Evolutionary conservation across 2,888 invertebrate genomes (phyloP), one percentile per base, ranked within the genome.

Genomic region (Trachelus tabidus): DNA sequence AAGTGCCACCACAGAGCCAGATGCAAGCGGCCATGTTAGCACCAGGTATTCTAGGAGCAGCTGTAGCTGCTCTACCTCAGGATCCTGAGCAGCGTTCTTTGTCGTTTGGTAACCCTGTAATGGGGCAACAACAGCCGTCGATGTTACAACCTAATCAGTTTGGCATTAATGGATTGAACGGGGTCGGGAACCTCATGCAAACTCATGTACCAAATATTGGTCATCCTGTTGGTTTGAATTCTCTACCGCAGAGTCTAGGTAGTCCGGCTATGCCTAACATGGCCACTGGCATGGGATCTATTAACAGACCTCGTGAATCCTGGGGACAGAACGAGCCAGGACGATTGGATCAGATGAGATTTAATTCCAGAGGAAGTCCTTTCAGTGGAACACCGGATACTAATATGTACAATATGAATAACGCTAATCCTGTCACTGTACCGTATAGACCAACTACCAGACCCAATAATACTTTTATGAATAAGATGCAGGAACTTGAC

Each of bases 391-490:
- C 77, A 4, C 87, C 86, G 71, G 87, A 88, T 4, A 80, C 84
- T 15, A 73, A 75, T 31, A 74, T 75, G 75, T 77, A 73, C 71
- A 73, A 69, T 71, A 71, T 56, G n/a, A 79, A 75, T 68, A 69
- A 35, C 77, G 76, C 23, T 31, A 56, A 33, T n/a, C 71, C 31
- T 37, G 33, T 68, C 12, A 75, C 93, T 92, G 34, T 92, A 93
- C 80, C 93, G 93, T 81, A 92, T 93, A 40, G 94, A 93, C 84
- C 92, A 93, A 12, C 93, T 92, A 81, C 92, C 92, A 30, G 92
- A 93, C 80, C 79, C 11, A 80, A 79, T 73, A 82, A 84, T 79
- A 82, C 82, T 12, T 77, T 81, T 12, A 80, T 84, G 74, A 85
- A 75, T 76, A 85, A 91, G 79, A 88, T 91, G 40, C 91, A 91